Percentiles rank a stretch among this genome's conserved stretches.
Conservation (phyloP, 2,888 invertebrate species). For the Drosophila subsilvestris region DNA sequence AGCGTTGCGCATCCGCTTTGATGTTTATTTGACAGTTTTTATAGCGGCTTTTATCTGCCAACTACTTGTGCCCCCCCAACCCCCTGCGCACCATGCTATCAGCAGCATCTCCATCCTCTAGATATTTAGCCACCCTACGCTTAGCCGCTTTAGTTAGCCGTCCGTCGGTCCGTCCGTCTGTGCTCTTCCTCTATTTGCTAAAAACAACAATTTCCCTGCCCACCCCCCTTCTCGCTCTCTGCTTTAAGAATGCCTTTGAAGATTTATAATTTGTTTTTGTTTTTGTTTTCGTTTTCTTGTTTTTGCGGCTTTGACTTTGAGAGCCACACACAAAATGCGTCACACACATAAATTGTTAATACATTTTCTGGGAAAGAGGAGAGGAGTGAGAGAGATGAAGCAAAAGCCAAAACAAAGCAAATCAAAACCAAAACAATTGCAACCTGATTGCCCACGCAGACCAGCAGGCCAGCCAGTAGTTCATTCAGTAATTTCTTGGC, state of each 20-base stretch:
- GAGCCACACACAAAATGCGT: slow-evolving; percentile 60
- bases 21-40: slow-evolving; percentile 82
- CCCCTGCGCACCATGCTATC: background rate
- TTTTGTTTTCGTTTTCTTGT: slow-evolving; percentile 41
- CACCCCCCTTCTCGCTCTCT: slow-evolving; percentile 1
- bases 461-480: background rate
- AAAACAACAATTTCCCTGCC: slow-evolving; percentile 38
- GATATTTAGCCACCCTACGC: background rate
- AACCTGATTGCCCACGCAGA: slow-evolving; percentile 60
- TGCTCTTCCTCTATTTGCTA: slow-evolving; percentile 53
- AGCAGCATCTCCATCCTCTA: background rate
- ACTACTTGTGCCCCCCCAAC: slow-evolving; percentile 55
- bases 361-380: slow-evolving; percentile 46
- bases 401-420: slow-evolving; percentile 24
- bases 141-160: slow-evolving; percentile 56
- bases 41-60: slow-evolving; percentile 80
- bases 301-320: slow-evolving; percentile 74
- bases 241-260: slow-evolving; percentile 67
- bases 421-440: slow-evolving; percentile 19
- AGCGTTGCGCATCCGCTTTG: slow-evolving; percentile 81
- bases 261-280: slow-evolving; percentile 67
- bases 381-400: slow-evolving; percentile 2
- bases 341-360: slow-evolving; percentile 73
- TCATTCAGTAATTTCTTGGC: slow-evolving; percentile 22
- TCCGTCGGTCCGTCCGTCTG: background rate